A percentile compares a stretch with the other conserved stretches of the same genome.
Evolutionary conservation across 2,888 invertebrate genomes (phyloP).

Genomic region (Synergus umbraculus): DNA sequence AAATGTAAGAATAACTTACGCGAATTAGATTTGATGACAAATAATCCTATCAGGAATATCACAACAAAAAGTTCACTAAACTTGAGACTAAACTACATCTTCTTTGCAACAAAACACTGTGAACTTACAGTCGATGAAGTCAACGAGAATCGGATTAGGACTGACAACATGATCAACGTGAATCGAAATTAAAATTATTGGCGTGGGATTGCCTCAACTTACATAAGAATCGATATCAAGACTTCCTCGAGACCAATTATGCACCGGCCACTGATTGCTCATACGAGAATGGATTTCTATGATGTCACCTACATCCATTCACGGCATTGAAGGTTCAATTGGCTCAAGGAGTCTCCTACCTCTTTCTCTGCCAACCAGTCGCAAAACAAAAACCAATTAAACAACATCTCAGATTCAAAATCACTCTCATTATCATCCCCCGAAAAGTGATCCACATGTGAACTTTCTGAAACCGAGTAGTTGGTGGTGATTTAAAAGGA

Average conservation of each 20-base stretch:
- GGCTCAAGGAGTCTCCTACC: slow-evolving; percentile 7
- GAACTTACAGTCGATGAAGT: not conserved
- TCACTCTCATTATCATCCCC: no score
- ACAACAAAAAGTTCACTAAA: not conserved
- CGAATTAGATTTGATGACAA: not conserved
- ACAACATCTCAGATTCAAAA: not conserved
- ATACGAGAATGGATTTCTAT: slow-evolving; percentile 5
- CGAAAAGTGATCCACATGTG: no score
- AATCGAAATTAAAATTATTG: slow-evolving; percentile 13
- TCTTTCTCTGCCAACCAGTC: not conserved
- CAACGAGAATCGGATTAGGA: not conserved
- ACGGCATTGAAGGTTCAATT: slow-evolving; percentile 26
- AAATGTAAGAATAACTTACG: not conserved
- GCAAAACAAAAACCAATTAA: not conserved
- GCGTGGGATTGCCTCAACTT: slow-evolving; percentile 23
- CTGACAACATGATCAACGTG: slow-evolving; percentile 10
- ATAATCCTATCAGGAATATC: not conserved
- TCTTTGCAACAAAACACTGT: not conserved
- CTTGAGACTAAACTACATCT: not conserved
- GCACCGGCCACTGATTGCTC: slow-evolving; percentile 17
- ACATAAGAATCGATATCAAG: slow-evolving; percentile 25
- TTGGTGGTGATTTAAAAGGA: no score
- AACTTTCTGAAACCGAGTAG: no score
- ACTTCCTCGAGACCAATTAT: slow-evolving; percentile 29
- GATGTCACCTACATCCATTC: slow-evolving; percentile 31